Evolutionary conservation across 2,797 vertebrate genomes (phyloP).

Genomic region (Pangasius macronema): DNA sequence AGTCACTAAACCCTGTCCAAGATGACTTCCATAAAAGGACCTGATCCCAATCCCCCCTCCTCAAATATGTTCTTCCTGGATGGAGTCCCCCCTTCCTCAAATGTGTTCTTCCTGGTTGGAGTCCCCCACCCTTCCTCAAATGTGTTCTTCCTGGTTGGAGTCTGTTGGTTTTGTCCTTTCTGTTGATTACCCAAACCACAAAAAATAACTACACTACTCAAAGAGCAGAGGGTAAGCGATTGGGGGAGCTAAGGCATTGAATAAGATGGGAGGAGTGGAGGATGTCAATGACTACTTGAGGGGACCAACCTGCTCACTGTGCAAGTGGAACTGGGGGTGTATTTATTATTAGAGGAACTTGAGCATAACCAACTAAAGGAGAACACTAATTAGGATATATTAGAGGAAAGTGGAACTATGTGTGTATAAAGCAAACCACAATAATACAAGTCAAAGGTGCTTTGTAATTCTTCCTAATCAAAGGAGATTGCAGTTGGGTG

Average conservation of each 20-base stretch:
- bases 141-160: conserved; percentile 56
- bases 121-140: conserved; percentile 3
- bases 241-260: conserved; percentile 20
- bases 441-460: conserved; percentile 6
- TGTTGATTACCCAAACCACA: not conserved
- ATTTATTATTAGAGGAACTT: conserved; percentile 34
- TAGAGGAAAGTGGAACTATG: not conserved
- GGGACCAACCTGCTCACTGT: conserved; percentile 42
- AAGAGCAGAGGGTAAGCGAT: not conserved
- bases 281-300: conserved; percentile 25
- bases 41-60: conserved; percentile 49
- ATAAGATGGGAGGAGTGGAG: not conserved
- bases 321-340: conserved; percentile 21
- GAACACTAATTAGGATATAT: conserved; percentile 9
- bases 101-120: not conserved
- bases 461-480: conserved; percentile 11
- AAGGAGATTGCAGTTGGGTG: conserved; percentile 20
- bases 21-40: conserved; percentile 69
- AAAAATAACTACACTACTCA: not conserved
- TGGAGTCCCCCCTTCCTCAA: too few species aligned
- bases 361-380: conserved; percentile 8
- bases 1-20: conserved; percentile 32
- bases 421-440: not conserved
- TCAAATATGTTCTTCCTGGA: too few species aligned
- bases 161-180: conserved; percentile 24